phyloP scores from a whole-genome alignment of 37 sponge, comb jelly and placozoan genomes.

The Aplysina aerophoba region DNA sequence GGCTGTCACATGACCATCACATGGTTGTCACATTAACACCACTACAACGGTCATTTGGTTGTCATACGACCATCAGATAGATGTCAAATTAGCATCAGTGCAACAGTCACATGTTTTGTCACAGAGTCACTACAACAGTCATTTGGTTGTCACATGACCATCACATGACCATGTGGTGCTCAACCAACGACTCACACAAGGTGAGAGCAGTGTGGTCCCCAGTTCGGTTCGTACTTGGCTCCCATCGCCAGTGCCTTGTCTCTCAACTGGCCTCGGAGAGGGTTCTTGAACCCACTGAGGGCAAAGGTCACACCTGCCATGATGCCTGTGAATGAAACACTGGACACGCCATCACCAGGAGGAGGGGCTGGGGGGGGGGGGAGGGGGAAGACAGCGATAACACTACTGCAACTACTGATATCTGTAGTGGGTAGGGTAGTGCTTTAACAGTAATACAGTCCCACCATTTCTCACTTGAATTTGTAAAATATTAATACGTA shows the following conservation, averaged over 20 bases:
- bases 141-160: neutral
- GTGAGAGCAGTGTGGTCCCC: slow-evolving; percentile 83
- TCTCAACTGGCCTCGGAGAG: slow-evolving; percentile 78
- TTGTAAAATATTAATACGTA: no score
- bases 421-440: no score
- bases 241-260: slow-evolving; percentile 84
- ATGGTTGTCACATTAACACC: neutral
- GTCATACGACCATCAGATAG: no score
- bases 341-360: neutral
- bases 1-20: neutral
- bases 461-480: no score
- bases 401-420: no score
- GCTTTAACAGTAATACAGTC: no score
- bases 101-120: no score
- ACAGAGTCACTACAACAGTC: no score
- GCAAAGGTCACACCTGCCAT: slow-evolving; percentile 76
- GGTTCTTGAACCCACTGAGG: slow-evolving; percentile 96
- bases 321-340: neutral
- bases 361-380: neutral
- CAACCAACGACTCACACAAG: slow-evolving; percentile 65
- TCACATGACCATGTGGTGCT: neutral
- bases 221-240: slow-evolving; percentile 79
- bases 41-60: no score
- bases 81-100: no score
- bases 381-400: neutral